A percentile compares a stretch with the other conserved stretches of the same genome.
These are phyloP conservation scores for Heteronetta atricapilla DNA, from an alignment of 2,113 vertebrate species.

Conservation along the genomic window DNA sequence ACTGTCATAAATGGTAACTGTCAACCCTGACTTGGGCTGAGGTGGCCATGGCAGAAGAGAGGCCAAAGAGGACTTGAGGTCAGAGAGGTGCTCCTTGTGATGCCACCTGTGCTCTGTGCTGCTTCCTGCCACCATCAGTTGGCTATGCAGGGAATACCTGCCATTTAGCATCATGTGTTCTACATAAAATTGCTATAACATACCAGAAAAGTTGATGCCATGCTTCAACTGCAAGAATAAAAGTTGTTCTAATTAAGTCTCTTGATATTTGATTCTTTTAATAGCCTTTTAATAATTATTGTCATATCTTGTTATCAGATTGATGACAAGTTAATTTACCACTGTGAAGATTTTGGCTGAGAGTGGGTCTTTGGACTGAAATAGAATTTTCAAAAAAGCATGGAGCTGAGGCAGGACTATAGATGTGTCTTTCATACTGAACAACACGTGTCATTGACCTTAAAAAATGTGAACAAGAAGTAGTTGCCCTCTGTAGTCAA, in stretches of 20 bases:
- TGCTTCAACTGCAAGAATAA: background rate
- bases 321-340: background rate
- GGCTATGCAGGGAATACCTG: background rate
- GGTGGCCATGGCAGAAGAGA: background rate
- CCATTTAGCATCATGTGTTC: background rate
- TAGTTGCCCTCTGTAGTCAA: background rate
- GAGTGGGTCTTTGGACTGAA: background rate
- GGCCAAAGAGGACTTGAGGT: background rate
- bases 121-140: background rate
- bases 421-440: background rate
- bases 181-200: background rate
- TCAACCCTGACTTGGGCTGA: background rate
- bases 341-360: background rate
- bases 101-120: background rate
- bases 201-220: background rate
- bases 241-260: background rate
- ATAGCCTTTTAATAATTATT: background rate
- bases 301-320: background rate
- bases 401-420: background rate
- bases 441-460: background rate
- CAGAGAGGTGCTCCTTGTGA: background rate
- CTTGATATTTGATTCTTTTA: background rate
- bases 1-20: background rate
- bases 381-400: background rate
- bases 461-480: background rate